Evolutionary conservation across 64 coral and sea anemone genomes (phyloP), one percentile per base, ranked within the genome.

Genomic region (Montipora sp.): DNA sequence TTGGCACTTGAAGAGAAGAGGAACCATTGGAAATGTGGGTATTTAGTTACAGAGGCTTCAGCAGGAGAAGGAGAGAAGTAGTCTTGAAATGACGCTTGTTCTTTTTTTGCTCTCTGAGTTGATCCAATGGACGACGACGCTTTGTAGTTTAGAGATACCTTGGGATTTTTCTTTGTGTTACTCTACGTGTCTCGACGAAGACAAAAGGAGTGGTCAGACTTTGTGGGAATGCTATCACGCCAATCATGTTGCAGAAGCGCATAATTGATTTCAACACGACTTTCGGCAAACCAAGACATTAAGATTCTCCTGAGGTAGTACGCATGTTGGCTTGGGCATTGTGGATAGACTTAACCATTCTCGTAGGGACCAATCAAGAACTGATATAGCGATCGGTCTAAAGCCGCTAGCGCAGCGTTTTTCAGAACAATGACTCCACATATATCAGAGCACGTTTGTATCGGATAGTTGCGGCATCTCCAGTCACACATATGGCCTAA

Each of bases 401-500:
- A 78, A 46, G 74, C 53, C 51, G 87, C 87, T 9, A 89, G 24
- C 23, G 20, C 74, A 47, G 87, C 73, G 27, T 5, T 77, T 20
- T 48, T 65, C 75, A 89, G 13, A 16, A 18, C 87, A 78, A 66
- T 78, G 51, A 89, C 87, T 47, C 87, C 51, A 78, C 74, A 89
- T 89, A 66, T 65, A 14, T 75, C 24, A 59, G 51, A 49, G 44
- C 74, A 89, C 9, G 87, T 78, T 59, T 89, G 87, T 59, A 78
- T 23, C 16, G 51, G 87, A 59, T 63, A 89, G 73, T 89, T 89
- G 15, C 36, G 74, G 20, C 87, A 89, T 89, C 87, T 89, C 76
- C 87, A 75, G 59, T 78, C 24, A 60, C 87, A 89, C 73, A 46
- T 16, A 5, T 65, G 21, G 23, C 23, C 76, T 46, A 77, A 60